These are phyloP conservation scores for Pipistrellus nathusii DNA, from an alignment of 2,797 vertebrate species.

Conservation along the genomic window DNA sequence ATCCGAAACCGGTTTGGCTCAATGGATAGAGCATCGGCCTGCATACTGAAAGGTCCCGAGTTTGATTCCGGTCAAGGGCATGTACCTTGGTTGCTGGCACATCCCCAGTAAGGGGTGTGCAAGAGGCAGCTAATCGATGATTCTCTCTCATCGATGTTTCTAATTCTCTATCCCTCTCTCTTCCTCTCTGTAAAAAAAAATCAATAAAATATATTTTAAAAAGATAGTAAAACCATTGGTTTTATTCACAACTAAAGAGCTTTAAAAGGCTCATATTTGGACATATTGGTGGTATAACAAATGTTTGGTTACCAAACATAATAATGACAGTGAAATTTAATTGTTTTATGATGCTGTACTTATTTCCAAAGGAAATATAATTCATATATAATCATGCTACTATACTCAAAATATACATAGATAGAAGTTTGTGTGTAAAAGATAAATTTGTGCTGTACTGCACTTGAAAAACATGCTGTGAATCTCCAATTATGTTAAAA, in stretches of 20 bases:
- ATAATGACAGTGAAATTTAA: neutral
- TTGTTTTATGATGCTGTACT: neutral
- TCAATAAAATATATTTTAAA: too few species aligned
- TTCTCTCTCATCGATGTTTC: too few species aligned
- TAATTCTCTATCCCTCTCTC: too few species aligned
- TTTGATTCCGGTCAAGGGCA: too few species aligned
- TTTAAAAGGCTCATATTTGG: neutral
- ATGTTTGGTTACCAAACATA: neutral
- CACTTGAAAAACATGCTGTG: slow-evolving; percentile 37
- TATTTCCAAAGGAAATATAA: neutral
- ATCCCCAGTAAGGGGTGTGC: too few species aligned
- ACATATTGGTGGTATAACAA: neutral
- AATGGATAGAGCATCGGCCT: too few species aligned
- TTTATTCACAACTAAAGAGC: neutral
- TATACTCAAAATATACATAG: slow-evolving; percentile 9
- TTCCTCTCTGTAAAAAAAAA: too few species aligned
- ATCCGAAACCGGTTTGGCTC: too few species aligned
- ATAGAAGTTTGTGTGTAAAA: neutral
- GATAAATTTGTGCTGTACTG: slow-evolving; percentile 37
- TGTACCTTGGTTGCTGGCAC: too few species aligned
- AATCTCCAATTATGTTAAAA: slow-evolving; percentile 67
- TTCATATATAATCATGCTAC: neutral
- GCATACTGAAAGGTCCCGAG: too few species aligned
- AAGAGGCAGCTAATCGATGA: too few species aligned
- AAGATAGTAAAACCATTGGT: neutral